phyloP scores from a whole-genome alignment of 2,113 vertebrate species.

The Xenopus laevis region DNA sequence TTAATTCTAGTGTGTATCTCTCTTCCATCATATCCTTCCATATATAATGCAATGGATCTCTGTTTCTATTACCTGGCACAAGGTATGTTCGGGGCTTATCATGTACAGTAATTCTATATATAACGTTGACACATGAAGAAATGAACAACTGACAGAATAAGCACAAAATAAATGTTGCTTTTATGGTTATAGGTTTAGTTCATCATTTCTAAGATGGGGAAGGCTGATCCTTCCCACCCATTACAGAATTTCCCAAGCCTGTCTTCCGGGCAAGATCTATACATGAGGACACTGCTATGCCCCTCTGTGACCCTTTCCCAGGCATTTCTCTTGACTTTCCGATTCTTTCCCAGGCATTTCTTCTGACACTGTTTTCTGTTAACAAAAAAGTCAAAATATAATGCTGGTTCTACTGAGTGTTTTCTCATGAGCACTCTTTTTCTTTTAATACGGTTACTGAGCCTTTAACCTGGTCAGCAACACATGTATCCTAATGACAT shows the following conservation, averaged over 20 bases:
- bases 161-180: too few relatives aligned
- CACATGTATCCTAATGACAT: neutral
- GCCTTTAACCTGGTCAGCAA: constrained; percentile 3
- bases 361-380: constrained; percentile 26
- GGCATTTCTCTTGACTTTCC: constrained; percentile 41
- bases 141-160: too few relatives aligned
- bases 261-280: constrained; percentile 44
- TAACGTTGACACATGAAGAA: too few relatives aligned
- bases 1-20: too few relatives aligned
- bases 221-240: constrained; percentile 16
- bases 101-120: too few relatives aligned
- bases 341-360: constrained; percentile 42
- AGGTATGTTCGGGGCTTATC: too few relatives aligned
- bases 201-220: constrained; percentile 14
- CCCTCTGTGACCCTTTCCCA: constrained; percentile 39
- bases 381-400: neutral
- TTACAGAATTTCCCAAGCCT: constrained; percentile 41
- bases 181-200: constrained; percentile 8
- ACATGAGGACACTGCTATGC: constrained; percentile 39
- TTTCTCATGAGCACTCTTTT: constrained; percentile 28
- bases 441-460: neutral
- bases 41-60: too few relatives aligned
- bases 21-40: too few relatives aligned
- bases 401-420: constrained; percentile 16
- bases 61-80: too few relatives aligned